Conservation (phyloP, 1,140 invertebrate species). For the Acyrthosiphon pisum region DNA sequence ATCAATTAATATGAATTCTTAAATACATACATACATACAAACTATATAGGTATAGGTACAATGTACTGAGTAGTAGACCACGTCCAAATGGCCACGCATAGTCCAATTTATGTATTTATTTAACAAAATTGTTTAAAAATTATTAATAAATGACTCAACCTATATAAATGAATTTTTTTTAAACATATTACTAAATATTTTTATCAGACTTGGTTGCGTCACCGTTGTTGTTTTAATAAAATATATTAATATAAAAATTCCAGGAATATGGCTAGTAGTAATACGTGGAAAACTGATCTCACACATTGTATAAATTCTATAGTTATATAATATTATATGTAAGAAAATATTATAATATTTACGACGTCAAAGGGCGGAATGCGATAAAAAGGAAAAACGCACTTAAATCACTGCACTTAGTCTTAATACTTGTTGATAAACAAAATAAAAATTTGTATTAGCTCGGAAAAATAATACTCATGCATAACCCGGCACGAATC, state of each 20-base stretch:
- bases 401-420: neutral
- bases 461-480: neutral
- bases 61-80: no score
- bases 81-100: no score
- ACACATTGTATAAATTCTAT: neutral
- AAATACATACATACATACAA: no score
- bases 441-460: neutral
- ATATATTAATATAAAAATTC: neutral
- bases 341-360: neutral
- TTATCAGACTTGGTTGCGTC: neutral
- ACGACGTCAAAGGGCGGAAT: neutral
- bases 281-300: neutral
- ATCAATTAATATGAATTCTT: no score
- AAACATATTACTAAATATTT: neutral
- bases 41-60: no score
- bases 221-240: neutral
- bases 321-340: neutral
- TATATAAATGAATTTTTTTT: no score
- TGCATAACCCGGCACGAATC: neutral
- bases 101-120: no score
- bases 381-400: neutral
- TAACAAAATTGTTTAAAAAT: no score
- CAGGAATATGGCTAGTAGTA: neutral
- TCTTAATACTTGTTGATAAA: slow-evolving; percentile 11
- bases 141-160: no score